A percentile compares a stretch with the other conserved stretches of the same genome.
Conservation (phyloP, 2,797 vertebrate genomes). For the Trematomus bernacchii region DNA sequence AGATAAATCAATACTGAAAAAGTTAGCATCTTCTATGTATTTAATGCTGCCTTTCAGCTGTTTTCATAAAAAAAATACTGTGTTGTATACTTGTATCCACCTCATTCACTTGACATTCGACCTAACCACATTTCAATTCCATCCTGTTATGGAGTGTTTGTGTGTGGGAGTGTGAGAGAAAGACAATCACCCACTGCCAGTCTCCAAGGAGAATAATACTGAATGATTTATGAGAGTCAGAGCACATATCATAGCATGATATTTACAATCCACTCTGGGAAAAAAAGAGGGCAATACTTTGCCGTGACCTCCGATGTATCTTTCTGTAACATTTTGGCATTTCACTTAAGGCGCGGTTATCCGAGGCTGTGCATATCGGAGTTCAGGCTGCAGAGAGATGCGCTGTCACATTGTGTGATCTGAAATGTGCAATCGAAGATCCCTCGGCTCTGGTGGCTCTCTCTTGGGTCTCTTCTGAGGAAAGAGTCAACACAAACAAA, state of each 20-base stretch:
- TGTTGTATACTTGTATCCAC: not conserved
- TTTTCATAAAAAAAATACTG: not conserved
- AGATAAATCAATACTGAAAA: not conserved
- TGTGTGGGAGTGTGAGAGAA: slow-evolving; percentile 13
- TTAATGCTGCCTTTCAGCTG: not conserved
- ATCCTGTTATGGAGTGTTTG: not conserved
- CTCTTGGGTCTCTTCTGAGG: slow-evolving; percentile 40
- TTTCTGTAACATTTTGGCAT: slow-evolving; percentile 67
- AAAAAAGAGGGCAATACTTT: slow-evolving; percentile 42
- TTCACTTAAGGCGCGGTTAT: slow-evolving; percentile 65
- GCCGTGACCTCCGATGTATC: slow-evolving; percentile 59
- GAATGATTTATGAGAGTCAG: slow-evolving; percentile 78
- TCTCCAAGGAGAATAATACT: slow-evolving; percentile 60
- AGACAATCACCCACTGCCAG: slow-evolving; percentile 47
- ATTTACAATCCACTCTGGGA: slow-evolving; percentile 52
- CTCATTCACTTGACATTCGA: slow-evolving; percentile 28
- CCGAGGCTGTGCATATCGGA: slow-evolving; percentile 30
- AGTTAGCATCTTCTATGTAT: not conserved
- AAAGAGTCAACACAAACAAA: slow-evolving; percentile 37
- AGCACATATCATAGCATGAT: slow-evolving; percentile 62
- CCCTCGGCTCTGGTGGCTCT: slow-evolving; percentile 20
- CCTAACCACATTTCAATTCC: not conserved
- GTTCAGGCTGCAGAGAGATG: slow-evolving; percentile 27
- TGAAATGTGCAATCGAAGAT: slow-evolving; percentile 43
- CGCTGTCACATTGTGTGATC: slow-evolving; percentile 45